phyloP scores from a whole-genome alignment of 2,888 invertebrate genomes.

The Orthosia gracilis region DNA sequence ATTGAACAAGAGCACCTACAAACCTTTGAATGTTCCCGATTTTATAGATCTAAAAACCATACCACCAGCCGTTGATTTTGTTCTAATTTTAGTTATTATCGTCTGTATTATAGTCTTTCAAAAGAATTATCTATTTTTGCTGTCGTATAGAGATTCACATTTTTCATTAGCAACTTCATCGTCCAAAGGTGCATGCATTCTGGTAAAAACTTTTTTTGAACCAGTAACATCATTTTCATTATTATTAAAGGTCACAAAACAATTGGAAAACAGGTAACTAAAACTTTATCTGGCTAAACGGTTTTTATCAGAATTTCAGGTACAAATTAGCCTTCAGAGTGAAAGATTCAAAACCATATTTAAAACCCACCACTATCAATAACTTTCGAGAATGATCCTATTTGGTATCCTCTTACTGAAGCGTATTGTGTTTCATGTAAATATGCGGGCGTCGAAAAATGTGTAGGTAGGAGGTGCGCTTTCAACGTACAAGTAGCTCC shows the following conservation, averaged over 20 bases:
- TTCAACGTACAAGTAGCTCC: constrained; percentile 47
- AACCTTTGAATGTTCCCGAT: background rate
- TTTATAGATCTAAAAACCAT: constrained; percentile 2
- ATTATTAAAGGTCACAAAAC: too few relatives aligned
- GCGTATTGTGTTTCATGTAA: constrained; percentile 66
- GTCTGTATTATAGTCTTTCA: too few relatives aligned
- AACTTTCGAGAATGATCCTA: constrained; percentile 55
- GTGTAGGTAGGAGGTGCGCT: constrained; percentile 50
- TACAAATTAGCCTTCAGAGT: constrained; percentile 7
- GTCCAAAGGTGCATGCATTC: background rate
- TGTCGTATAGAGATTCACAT: too few relatives aligned
- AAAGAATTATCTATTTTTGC: background rate
- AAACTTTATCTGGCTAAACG: background rate
- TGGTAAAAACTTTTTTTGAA: background rate
- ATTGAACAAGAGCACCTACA: background rate
- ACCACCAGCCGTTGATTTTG: background rate
- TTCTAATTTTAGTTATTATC: background rate
- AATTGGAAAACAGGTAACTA: background rate
- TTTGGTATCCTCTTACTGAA: constrained; percentile 58
- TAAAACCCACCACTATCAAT: constrained; percentile 51
- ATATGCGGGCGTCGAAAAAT: constrained; percentile 62
- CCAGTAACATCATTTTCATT: too few relatives aligned
- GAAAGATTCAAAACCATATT: constrained; percentile 44
- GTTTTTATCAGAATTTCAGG: background rate
- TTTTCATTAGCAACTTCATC: background rate